A percentile compares a stretch with the other conserved stretches of the same genome.
These are phyloP conservation scores for Myotis brandtii DNA, from an alignment of 2,113 vertebrate genomes.

Conservation along the genomic window DNA sequence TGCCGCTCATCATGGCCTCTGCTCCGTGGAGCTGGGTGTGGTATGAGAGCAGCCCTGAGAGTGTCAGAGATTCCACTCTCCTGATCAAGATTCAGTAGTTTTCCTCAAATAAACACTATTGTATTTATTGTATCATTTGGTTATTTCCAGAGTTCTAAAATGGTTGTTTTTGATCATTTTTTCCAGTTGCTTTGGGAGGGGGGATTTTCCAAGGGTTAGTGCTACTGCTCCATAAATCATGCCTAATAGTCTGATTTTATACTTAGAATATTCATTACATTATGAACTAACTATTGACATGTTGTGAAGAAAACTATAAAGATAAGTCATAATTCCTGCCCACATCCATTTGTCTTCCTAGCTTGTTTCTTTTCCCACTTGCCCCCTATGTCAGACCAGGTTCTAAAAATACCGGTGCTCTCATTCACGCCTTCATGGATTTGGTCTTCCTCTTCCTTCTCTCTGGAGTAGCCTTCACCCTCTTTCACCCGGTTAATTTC, in stretches of 20 bases:
- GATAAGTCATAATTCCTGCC: not conserved
- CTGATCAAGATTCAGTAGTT: not conserved
- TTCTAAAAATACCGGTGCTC: not conserved
- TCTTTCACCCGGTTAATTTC: not conserved
- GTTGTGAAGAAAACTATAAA: not conserved
- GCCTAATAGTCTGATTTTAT: not conserved
- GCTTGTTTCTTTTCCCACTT: not conserved
- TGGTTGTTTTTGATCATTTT: no score
- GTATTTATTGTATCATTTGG: not conserved
- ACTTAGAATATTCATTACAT: not conserved
- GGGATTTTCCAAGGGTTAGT: not conserved
- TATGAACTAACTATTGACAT: not conserved
- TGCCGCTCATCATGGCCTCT: not conserved
- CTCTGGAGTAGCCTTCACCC: not conserved
- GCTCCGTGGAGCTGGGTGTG: not conserved
- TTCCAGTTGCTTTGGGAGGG: not conserved
- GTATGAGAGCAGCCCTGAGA: not conserved
- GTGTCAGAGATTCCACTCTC: not conserved
- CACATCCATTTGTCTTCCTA: not conserved
- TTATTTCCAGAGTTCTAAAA: not conserved
- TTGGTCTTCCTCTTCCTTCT: not conserved
- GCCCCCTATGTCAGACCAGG: not conserved
- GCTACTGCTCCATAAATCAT: not conserved
- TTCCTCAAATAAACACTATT: not conserved
- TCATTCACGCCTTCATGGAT: not conserved